These are phyloP conservation scores for Oscheius sp. DNA, from an alignment of 1,140 invertebrate species.

Conservation along the genomic window DNA sequence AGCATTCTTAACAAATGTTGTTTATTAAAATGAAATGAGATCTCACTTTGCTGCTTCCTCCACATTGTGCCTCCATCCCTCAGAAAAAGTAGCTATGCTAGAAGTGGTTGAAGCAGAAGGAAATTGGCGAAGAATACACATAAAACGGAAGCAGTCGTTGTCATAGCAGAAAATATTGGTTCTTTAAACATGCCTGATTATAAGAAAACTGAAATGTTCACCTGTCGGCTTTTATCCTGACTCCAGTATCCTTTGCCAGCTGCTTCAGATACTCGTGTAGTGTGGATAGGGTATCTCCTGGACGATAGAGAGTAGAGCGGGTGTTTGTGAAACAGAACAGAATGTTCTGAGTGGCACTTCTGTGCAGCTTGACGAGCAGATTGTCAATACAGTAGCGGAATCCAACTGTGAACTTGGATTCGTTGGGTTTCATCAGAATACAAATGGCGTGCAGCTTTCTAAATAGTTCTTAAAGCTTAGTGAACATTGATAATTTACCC, in stretches of 20 bases:
- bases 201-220: background rate
- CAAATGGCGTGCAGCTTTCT: background rate
- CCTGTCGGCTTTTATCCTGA: background rate
- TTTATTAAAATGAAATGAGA: too few species aligned
- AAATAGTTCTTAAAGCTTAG: background rate
- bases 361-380: background rate
- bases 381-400: background rate
- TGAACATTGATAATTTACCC: background rate
- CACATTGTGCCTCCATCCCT: background rate
- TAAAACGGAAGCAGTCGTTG: constrained; percentile 1
- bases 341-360: background rate
- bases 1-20: too few species aligned
- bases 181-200: background rate
- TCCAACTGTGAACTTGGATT: background rate
- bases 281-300: background rate
- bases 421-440: constrained; percentile 5
- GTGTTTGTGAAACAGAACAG: constrained; percentile 11
- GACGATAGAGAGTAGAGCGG: background rate
- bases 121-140: background rate
- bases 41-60: background rate
- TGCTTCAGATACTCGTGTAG: background rate
- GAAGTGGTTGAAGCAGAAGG: background rate
- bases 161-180: background rate
- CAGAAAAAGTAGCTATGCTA: background rate
- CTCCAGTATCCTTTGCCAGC: background rate